phyloP scores from a whole-genome alignment of 1,140 invertebrate genomes.

The Neodiprion fabricii region DNA sequence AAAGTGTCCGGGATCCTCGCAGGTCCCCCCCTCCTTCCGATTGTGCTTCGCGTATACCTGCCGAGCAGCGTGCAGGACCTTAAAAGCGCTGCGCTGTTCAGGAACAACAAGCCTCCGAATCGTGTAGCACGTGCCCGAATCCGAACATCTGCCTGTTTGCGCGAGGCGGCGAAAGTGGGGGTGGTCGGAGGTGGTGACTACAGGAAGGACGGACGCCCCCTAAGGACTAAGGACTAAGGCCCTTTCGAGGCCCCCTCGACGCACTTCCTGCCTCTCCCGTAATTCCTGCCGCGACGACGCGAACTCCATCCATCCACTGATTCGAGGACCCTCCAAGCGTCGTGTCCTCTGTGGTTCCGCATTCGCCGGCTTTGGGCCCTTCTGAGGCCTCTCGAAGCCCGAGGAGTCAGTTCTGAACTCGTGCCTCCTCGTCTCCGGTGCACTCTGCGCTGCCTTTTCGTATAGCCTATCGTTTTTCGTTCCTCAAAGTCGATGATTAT shows the following conservation, averaged over 20 bases:
- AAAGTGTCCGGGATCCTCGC: background rate
- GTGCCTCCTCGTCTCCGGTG: too few species aligned
- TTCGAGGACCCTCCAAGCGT: too few species aligned
- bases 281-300: too few species aligned
- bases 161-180: background rate
- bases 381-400: slow-evolving; percentile 2
- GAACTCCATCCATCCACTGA: too few species aligned
- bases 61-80: too few species aligned
- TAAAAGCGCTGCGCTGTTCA: background rate
- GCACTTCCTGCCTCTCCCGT: slow-evolving; percentile 2
- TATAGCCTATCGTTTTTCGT: background rate
- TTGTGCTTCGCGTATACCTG: background rate
- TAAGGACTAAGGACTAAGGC: background rate
- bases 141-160: slow-evolving; percentile 3
- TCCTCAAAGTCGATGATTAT: background rate
- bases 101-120: background rate
- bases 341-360: too few species aligned
- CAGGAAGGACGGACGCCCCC: slow-evolving; percentile 6
- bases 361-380: background rate
- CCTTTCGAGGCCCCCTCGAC: background rate
- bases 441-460: too few species aligned
- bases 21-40: background rate
- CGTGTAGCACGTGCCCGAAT: slow-evolving; percentile 3
- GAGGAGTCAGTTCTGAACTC: background rate
- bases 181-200: background rate